Base-by-base conservation (phyloP, 2,888 invertebrate genomes). In the Lapara coniferarum region DNA sequence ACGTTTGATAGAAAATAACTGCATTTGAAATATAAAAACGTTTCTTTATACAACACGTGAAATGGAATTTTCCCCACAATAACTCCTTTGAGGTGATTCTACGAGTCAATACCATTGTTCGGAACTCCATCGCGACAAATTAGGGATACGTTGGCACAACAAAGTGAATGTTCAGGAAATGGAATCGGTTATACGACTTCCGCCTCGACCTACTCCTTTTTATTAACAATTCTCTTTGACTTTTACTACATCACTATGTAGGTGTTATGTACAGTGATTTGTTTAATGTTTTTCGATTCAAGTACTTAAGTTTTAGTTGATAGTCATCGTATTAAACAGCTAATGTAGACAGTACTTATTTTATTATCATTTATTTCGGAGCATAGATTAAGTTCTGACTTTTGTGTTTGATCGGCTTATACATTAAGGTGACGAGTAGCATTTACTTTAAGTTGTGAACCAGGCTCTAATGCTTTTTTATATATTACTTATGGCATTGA, bases 131-230 rank as follows among this genome's bases (percentile, higher is more conserved):
- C 83, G 81, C 76, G 78, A 76, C 78, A 83, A 84, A 84, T 82
- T 84, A 84, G 81, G 84, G 82, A 80, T 82, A 71, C 75, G 72
- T 73, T 69, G 70, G 72, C 67, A 76, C 77, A 77, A 87, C 82
- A 85, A 86, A 81, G 81, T 77, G 70, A 68, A 73, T 73, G 74
- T 74, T 75, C 82, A 77, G 85, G 84, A 87, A 86, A 87, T 86
- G 85, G 85, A 83, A 82, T 84, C 84, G 83, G 82, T 82, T 79
- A 81, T 80, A 80, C 79, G 79, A 83, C 83, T 83, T 88, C 88
- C 89, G 84, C 73, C 73, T 71, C 70, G 78, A 44, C 13, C 67
- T 25, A 16, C 56, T 44, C 19, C 13, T 14, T 56, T 67, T 56
- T 56, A 67, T 56, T 56, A 67, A 46, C 67, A 56, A 25, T 67